Percentiles rank a stretch among this genome's conserved stretches.
Evolutionary conservation across 2,888 invertebrate species (phyloP).

Genomic region (Dioctria linearis): DNA sequence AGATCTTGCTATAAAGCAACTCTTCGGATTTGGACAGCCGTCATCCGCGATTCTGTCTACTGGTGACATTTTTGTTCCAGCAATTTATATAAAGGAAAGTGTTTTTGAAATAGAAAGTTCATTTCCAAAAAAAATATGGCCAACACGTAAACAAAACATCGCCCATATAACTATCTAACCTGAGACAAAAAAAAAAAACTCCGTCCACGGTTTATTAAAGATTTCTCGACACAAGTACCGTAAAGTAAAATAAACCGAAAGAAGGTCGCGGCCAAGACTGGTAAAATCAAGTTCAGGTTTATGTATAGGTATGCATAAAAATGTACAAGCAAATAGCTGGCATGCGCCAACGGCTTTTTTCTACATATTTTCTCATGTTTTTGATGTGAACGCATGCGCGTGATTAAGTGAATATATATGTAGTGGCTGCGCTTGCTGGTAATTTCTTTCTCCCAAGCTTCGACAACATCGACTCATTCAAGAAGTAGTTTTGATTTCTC

Average conservation of each 20-base stretch:
- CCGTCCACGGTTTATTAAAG: neutral
- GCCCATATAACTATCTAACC: neutral
- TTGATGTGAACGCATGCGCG: neutral
- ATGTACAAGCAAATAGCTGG: neutral
- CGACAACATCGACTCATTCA: constrained; percentile 12
- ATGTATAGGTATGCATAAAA: no score
- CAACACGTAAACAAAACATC: neutral
- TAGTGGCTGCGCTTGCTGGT: neutral
- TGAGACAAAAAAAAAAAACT: neutral
- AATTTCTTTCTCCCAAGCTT: constrained; percentile 22
- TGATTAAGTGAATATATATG: neutral
- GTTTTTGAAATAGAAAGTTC: constrained; percentile 39
- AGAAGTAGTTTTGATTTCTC: constrained; percentile 53
- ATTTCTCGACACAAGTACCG: constrained; percentile 22
- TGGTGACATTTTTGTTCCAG: no score
- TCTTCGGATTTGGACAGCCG: no score
- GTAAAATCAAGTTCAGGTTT: constrained; percentile 1
- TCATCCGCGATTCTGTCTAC: no score
- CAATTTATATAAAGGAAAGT: constrained; percentile 29
- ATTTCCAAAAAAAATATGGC: constrained; percentile 2
- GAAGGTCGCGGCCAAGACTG: constrained; percentile 25
- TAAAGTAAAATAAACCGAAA: neutral
- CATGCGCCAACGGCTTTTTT: constrained; percentile 27
- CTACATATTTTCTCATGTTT: neutral
- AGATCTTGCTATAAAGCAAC: no score